Percentiles rank a stretch among this genome's conserved stretches.
These are phyloP conservation scores for Hirtodrosophila confusa DNA, from an alignment of 2,888 invertebrate genomes.

Conservation along the genomic window DNA sequence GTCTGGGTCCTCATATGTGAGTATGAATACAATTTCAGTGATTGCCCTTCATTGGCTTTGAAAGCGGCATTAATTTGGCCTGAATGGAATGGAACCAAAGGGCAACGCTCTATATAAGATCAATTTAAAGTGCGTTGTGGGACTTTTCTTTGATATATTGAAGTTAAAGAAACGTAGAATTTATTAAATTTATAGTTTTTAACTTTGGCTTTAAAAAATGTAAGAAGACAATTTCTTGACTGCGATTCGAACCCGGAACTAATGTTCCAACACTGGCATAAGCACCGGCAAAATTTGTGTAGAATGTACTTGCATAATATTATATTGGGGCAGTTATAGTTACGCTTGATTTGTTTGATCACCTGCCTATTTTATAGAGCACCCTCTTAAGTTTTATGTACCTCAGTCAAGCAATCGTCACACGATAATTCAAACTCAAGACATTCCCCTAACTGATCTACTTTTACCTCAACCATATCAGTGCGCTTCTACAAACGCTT, in stretches of 20 bases:
- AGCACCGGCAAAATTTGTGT: no score
- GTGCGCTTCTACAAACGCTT: slow-evolving; percentile 51
- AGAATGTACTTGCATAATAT: no score
- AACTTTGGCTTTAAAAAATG: no score
- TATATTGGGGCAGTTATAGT: no score
- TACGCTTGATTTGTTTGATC: neutral
- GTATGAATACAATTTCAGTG: slow-evolving; percentile 4
- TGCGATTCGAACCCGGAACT: no score
- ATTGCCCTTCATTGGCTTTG: slow-evolving; percentile 26
- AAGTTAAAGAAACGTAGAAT: no score
- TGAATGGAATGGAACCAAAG: slow-evolving; percentile 19
- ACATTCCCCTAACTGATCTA: slow-evolving; percentile 39
- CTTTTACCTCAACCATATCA: slow-evolving; percentile 39
- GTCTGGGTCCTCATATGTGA: neutral
- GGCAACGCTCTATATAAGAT: slow-evolving; percentile 10
- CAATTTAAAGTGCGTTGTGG: slow-evolving; percentile 15
- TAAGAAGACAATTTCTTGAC: no score
- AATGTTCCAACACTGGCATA: no score
- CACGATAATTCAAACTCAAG: slow-evolving; percentile 35
- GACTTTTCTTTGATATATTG: neutral
- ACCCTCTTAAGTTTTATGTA: neutral
- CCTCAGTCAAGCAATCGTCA: slow-evolving; percentile 30
- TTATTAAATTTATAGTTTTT: no score
- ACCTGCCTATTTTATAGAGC: slow-evolving; percentile 7
- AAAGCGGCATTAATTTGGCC: slow-evolving; percentile 27